Evolutionary conservation across 2,797 vertebrate genomes (phyloP).

Genomic region (Enteromius afrohamiltoni): DNA sequence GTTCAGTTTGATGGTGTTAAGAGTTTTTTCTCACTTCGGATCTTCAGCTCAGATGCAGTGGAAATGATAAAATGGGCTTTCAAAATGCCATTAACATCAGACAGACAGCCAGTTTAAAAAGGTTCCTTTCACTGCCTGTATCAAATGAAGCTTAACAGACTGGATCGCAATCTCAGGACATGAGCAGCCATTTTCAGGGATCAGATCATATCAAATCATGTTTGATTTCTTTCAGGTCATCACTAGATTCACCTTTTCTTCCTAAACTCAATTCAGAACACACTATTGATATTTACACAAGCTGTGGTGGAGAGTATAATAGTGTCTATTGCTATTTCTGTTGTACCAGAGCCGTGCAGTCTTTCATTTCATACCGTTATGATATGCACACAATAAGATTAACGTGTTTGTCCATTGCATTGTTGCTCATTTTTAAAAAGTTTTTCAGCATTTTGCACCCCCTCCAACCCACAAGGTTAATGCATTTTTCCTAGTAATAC

Average conservation of each 20-base stretch:
- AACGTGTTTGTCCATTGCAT: background rate
- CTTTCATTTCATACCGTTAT: background rate
- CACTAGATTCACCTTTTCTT: background rate
- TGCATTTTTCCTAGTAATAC: too few species aligned
- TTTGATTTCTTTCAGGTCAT: conserved; percentile 17
- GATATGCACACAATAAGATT: background rate
- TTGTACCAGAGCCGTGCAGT: background rate
- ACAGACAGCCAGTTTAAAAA: conserved; percentile 32
- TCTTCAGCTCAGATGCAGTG: conserved; percentile 29
- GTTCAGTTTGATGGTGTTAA: conserved; percentile 32
- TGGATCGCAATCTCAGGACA: conserved; percentile 10
- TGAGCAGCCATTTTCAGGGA: conserved; percentile 1
- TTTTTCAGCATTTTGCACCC: background rate
- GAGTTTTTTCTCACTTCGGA: conserved; percentile 15
- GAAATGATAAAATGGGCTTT: conserved; percentile 46
- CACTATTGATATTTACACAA: background rate
- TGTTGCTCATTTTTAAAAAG: background rate
- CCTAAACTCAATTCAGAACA: background rate
- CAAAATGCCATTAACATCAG: conserved; percentile 37
- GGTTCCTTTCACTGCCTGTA: conserved; percentile 12
- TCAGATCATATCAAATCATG: conserved; percentile 10
- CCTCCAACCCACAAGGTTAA: too few species aligned
- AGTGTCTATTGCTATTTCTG: background rate
- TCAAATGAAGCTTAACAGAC: conserved; percentile 33
- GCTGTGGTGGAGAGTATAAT: background rate